phyloP scores from a whole-genome alignment of 35 echinoderm and acorn worm species.

The Apostichopus californicus region DNA sequence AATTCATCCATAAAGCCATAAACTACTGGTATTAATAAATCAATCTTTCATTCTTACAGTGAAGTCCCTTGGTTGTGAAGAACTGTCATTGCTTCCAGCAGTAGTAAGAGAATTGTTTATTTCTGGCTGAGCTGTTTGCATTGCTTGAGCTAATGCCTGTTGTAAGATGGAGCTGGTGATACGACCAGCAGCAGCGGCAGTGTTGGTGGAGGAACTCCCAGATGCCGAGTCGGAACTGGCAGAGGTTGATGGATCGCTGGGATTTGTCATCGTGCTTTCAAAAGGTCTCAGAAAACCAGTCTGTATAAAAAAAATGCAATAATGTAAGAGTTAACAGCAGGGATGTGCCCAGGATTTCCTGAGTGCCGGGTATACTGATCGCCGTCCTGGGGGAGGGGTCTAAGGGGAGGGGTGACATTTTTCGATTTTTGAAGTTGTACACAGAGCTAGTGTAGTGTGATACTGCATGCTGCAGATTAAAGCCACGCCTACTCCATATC shows the following conservation, averaged over 20 bases:
- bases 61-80: neutral
- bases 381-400: too few species aligned
- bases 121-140: neutral
- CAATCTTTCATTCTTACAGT: neutral
- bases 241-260: neutral
- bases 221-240: neutral
- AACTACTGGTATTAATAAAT: too few species aligned
- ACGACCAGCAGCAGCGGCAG: neutral
- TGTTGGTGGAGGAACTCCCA: neutral
- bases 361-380: too few species aligned
- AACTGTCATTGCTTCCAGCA: neutral
- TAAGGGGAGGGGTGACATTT: too few species aligned
- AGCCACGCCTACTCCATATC: too few species aligned
- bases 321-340: too few species aligned
- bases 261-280: neutral
- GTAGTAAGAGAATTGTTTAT: neutral
- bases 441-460: too few species aligned
- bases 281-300: neutral
- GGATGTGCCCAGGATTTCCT: too few species aligned
- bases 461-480: too few species aligned
- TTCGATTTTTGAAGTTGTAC: too few species aligned
- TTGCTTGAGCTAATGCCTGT: slow-evolving; percentile 35
- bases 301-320: neutral
- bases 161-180: neutral
- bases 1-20: too few species aligned